phyloP scores from a whole-genome alignment of 2,113 vertebrate genomes.

The Poecilia latipinna region DNA sequence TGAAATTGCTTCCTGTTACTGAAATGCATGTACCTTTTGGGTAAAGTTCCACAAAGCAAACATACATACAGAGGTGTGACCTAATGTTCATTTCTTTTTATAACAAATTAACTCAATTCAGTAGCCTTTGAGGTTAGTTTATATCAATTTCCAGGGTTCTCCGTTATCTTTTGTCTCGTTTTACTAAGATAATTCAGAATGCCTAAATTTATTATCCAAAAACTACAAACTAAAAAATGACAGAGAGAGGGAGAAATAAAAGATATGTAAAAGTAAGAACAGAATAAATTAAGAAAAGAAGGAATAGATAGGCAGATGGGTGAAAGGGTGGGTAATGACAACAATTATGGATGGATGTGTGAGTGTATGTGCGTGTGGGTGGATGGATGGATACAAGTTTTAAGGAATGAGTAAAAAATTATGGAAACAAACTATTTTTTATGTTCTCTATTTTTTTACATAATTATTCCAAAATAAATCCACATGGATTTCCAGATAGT shows the following conservation, averaged over 20 bases:
- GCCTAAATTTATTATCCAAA: not conserved
- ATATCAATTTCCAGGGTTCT: not conserved
- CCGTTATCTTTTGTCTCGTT: not conserved
- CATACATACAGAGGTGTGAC: slow-evolving; percentile 26
- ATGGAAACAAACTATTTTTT: not conserved
- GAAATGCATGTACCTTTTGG: slow-evolving; percentile 58
- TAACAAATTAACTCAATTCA: not conserved
- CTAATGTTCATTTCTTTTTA: slow-evolving; percentile 31
- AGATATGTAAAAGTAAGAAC: not conserved
- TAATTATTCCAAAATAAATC: not conserved
- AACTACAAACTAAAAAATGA: not conserved
- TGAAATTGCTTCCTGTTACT: slow-evolving; percentile 52
- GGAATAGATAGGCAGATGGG: not conserved
- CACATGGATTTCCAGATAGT: not conserved
- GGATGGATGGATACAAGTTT: too few relatives aligned
- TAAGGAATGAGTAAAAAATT: too few relatives aligned
- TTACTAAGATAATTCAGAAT: not conserved
- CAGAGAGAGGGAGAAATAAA: not conserved
- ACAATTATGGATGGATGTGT: too few relatives aligned
- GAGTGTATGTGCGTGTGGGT: not conserved
- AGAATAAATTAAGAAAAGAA: not conserved
- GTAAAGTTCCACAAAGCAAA: slow-evolving; percentile 47
- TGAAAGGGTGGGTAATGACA: not conserved
- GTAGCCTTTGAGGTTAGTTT: not conserved
- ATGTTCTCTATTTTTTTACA: not conserved